Percentiles rank a stretch among this genome's conserved stretches.
These are phyloP conservation scores for Montipora cactus DNA, from an alignment of 64 coral and sea anemone species.

Conservation along the genomic window DNA sequence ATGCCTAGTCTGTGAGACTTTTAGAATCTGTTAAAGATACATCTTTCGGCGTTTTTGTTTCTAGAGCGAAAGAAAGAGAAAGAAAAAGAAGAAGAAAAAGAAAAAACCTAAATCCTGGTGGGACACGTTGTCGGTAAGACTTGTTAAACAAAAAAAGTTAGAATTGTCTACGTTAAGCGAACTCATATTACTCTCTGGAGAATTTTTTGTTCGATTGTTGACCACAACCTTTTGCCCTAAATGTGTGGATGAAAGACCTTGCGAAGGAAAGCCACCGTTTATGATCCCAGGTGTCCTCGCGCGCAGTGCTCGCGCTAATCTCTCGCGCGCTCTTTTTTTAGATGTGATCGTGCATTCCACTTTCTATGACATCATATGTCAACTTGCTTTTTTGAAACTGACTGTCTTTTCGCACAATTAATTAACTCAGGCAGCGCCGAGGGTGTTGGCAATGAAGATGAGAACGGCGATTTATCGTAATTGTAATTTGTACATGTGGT, in stretches of 20 bases:
- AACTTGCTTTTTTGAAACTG: not conserved
- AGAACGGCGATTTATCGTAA: no score
- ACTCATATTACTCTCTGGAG: no score
- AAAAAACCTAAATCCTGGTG: constrained; percentile 75
- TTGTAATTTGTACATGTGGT: no score
- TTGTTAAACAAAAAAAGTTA: not conserved
- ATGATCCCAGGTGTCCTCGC: no score
- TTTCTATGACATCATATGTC: not conserved
- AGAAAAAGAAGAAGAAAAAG: constrained; percentile 78
- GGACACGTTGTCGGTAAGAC: constrained; percentile 80
- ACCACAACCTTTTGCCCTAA: no score
- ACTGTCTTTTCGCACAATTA: not conserved
- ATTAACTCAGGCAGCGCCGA: not conserved
- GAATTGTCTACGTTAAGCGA: no score
- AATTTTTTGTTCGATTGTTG: no score
- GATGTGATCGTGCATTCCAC: not conserved
- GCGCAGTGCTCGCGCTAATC: no score
- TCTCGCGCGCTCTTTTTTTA: not conserved
- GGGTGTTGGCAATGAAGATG: no score
- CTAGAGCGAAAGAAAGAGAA: constrained; percentile 55
- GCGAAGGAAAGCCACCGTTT: not conserved
- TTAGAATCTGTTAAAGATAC: not conserved
- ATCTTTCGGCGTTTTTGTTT: no score
- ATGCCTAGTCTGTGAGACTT: no score
- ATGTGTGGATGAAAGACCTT: no score